Conservation (phyloP, 2,888 invertebrate genomes). For the Luffia ferchaultella region DNA sequence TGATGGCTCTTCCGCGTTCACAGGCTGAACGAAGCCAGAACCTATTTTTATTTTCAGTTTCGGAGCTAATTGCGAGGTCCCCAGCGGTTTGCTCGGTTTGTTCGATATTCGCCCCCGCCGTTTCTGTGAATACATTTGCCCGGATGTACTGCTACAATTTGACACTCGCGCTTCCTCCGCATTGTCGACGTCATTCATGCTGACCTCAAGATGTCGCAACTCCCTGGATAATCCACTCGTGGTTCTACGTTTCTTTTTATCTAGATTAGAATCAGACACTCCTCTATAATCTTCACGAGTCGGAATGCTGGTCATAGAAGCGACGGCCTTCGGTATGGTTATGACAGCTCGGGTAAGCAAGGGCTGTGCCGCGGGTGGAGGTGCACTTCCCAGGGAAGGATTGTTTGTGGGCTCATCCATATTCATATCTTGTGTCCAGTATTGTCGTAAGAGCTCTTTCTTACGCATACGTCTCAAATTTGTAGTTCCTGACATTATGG, state of each 20-base stretch:
- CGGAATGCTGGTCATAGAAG: slow-evolving; percentile 87
- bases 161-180: slow-evolving; percentile 43
- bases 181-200: slow-evolving; percentile 63
- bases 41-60: slow-evolving; percentile 84
- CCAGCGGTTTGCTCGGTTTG: slow-evolving; percentile 28
- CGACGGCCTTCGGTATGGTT: slow-evolving; percentile 88
- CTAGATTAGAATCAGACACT: slow-evolving; percentile 69
- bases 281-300: slow-evolving; percentile 85
- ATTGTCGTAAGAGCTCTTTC: slow-evolving; percentile 83
- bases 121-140: slow-evolving; percentile 28
- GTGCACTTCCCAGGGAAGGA: slow-evolving; percentile 51
- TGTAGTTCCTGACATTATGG: slow-evolving; percentile 69
- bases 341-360: slow-evolving; percentile 75
- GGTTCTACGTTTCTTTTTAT: slow-evolving; percentile 73
- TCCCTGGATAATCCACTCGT: slow-evolving; percentile 64
- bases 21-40: slow-evolving; percentile 61
- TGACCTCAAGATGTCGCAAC: slow-evolving; percentile 69
- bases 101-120: slow-evolving; percentile 35
- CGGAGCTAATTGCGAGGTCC: slow-evolving; percentile 56
- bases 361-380: slow-evolving; percentile 67
- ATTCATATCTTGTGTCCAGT: slow-evolving; percentile 86
- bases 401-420: slow-evolving; percentile 76
- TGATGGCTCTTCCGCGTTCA: slow-evolving; percentile 48
- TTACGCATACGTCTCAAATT: slow-evolving; percentile 88
- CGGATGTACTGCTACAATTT: slow-evolving; percentile 22